Evolutionary conservation across 2,888 invertebrate species (phyloP), one percentile per base, ranked within the genome.

Genomic region (Tetramorium bicarinatum): DNA sequence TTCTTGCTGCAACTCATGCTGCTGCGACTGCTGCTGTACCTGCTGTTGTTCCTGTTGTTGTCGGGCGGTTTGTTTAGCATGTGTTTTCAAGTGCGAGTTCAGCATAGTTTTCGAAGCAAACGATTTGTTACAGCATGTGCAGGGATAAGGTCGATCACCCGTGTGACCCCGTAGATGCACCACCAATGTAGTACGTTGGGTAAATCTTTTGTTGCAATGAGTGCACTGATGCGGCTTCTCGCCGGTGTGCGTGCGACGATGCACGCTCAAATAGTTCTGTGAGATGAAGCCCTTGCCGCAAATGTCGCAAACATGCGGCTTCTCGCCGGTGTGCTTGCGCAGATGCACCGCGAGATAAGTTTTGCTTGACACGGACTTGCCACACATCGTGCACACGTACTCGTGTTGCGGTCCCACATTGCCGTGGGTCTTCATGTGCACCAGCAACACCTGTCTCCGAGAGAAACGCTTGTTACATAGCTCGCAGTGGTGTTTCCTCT

Each of bases 321-420:
- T 96, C 94, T 96, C 96, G 0, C 96, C 96, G 1, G 96, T 96
- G 92, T 96, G 96, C 71, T 96, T 96, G 54, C 96, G 94, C 85
- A 96, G 95, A 92, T 96, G 96, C 91, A 96, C 96, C 93, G 96
- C 96, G 88, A 96, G 95, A 89, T 96, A 96, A 52, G 96, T 96
- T 62, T 96, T 94, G 82, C 95, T 95, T 52, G 96, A 96, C 7
- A 96, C 96, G 87, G 96, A 95, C 94, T 96, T 96, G 80, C 96
- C 96, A 94, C 96, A 96, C 64, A 96, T 95, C 91, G 95, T 96
- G 94, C 96, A 96, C 4, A 96, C 95, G 93, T 95, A 96, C 93
- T 96, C 96, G 84, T 96, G 95, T 93, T 96, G 94, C 0, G 92
- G 92, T 0, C 92, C 93, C 2, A 87, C 89, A 59, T 91, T 92